Evolutionary conservation across 2,113 vertebrate genomes (phyloP).

Genomic region (Heterotilapia buettikoferi): DNA sequence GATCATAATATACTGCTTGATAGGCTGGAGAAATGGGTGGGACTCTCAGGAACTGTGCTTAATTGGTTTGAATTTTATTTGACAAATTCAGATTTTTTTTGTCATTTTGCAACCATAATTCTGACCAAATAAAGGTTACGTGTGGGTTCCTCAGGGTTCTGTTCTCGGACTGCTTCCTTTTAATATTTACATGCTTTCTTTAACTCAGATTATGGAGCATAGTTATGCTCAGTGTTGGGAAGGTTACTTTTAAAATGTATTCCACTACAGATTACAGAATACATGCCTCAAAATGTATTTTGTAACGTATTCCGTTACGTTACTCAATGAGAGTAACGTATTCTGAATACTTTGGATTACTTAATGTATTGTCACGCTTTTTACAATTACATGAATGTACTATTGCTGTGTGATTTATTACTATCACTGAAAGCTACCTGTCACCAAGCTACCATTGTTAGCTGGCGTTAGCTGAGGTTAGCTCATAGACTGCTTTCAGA

Average conservation of each 20-base stretch:
- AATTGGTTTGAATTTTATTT: neutral
- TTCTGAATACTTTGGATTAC: no score
- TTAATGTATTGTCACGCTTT: no score
- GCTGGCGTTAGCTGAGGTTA: no score
- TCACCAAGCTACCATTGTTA: no score
- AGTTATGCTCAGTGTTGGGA: neutral
- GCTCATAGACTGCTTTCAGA: no score
- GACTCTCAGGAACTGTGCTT: neutral
- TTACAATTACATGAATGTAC: no score
- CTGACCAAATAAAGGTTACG: rapidly evolving
- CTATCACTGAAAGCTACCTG: no score
- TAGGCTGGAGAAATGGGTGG: rapidly evolving
- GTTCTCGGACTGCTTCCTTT: neutral
- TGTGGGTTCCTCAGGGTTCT: neutral
- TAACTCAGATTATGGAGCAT: neutral
- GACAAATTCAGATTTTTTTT: neutral
- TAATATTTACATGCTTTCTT: neutral
- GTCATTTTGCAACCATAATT: rapidly evolving
- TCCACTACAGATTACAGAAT: neutral
- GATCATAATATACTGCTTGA: neutral
- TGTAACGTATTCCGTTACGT: no score
- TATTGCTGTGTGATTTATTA: no score
- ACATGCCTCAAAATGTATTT: no score
- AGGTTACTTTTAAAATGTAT: neutral
- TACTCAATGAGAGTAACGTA: no score